Evolutionary conservation across 2,797 vertebrate genomes (phyloP).

Genomic region (Aselliscus stoliczkanus): DNA sequence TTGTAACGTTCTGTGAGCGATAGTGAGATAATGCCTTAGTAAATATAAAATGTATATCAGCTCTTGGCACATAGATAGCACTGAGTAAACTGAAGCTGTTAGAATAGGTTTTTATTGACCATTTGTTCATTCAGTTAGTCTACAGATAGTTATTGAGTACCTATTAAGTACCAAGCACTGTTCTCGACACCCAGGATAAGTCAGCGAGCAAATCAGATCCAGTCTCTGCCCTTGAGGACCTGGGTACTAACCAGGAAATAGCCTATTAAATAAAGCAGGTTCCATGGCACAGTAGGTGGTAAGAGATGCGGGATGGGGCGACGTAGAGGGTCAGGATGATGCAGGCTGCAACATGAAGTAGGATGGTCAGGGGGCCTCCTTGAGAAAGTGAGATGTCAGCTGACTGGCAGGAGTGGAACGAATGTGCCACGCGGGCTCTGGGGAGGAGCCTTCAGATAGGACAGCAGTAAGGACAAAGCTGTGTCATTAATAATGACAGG

Average conservation of each 20-base stretch:
- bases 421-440: fast-evolving
- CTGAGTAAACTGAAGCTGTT: not conserved
- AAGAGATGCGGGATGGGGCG: not conserved
- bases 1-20: not conserved
- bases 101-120: not conserved
- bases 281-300: too few relatives aligned
- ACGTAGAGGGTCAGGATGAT: not conserved
- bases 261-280: not conserved
- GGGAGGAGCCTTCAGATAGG: not conserved
- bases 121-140: not conserved
- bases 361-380: not conserved
- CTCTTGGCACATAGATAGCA: not conserved
- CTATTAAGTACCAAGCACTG: not conserved
- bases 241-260: not conserved
- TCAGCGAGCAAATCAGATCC: not conserved
- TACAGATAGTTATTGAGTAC: not conserved
- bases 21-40: not conserved
- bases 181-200: not conserved
- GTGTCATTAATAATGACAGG: not conserved
- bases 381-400: not conserved
- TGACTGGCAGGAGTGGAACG: not conserved
- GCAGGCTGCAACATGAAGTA: not conserved
- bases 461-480: not conserved
- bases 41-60: not conserved
- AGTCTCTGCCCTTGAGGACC: not conserved